Percentiles rank a stretch among this genome's conserved stretches.
Conservation (phyloP, 2,113 vertebrate genomes). For the Dendrocopos noguchii region DNA sequence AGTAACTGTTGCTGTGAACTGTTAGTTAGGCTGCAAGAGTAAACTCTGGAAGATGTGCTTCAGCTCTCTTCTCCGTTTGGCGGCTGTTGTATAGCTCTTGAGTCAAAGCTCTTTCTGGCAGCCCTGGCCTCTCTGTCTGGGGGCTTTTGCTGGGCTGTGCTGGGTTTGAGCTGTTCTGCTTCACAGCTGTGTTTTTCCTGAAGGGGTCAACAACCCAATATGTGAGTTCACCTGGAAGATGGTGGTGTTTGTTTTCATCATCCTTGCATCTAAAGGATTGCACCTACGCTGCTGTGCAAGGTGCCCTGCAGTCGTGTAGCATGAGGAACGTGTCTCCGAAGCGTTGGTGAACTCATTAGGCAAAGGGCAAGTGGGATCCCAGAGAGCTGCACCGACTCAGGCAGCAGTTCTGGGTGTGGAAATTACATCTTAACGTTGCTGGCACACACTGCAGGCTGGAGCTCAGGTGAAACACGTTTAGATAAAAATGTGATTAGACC, state of each 20-base stretch:
- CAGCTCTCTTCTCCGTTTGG: background rate
- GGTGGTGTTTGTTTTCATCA: background rate
- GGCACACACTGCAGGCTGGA: background rate
- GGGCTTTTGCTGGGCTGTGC: background rate
- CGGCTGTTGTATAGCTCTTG: background rate
- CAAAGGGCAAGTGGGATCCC: background rate
- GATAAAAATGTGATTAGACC: background rate
- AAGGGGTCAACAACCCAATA: rapidly evolving
- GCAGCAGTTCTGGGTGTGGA: background rate
- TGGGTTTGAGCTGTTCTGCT: background rate
- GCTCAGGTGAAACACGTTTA: background rate
- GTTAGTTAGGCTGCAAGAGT: background rate
- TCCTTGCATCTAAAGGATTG: background rate
- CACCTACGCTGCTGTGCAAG: rapidly evolving
- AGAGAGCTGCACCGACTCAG: rapidly evolving
- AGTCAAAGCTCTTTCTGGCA: background rate
- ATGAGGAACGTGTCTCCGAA: background rate
- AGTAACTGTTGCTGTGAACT: background rate
- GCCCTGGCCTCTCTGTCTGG: rapidly evolving
- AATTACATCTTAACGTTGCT: background rate
- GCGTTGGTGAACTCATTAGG: rapidly evolving
- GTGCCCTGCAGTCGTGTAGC: background rate
- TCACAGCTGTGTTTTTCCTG: background rate
- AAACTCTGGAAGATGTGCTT: background rate
- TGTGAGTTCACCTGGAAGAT: background rate